phyloP scores from a whole-genome alignment of 2,797 vertebrate species.

The Bovichtus diacanthus region DNA sequence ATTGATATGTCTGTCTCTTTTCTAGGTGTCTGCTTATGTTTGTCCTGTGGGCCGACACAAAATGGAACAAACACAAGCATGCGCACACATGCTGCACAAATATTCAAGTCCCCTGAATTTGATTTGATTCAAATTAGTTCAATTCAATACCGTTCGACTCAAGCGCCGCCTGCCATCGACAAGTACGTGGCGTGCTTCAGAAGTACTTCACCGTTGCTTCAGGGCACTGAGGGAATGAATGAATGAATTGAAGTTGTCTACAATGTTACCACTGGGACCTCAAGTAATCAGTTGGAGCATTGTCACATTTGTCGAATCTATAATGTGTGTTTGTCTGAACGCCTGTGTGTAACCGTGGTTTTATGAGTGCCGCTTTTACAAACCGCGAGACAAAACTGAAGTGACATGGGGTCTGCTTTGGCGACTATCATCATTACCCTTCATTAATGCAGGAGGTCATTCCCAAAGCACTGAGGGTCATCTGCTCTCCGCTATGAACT shows the following conservation, averaged over 20 bases:
- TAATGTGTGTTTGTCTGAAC: slow-evolving; percentile 18
- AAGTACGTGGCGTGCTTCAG: slow-evolving; percentile 6
- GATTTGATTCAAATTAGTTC: slow-evolving; percentile 33
- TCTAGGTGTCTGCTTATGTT: slow-evolving; percentile 46
- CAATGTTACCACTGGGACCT: slow-evolving; percentile 37
- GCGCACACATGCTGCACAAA: slow-evolving; percentile 12
- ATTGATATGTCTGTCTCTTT: slow-evolving; percentile 49
- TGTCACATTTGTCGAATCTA: slow-evolving; percentile 55
- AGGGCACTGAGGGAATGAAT: slow-evolving; percentile 42
- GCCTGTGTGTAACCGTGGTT: not conserved
- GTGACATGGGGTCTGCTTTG: slow-evolving; percentile 48
- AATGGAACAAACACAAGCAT: slow-evolving; percentile 20
- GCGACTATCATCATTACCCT: slow-evolving; percentile 61
- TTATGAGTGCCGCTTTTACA: slow-evolving; percentile 31
- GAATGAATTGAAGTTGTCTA: slow-evolving; percentile 45
- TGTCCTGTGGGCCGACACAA: slow-evolving; percentile 25
- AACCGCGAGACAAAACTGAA: slow-evolving; percentile 19
- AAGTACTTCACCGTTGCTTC: slow-evolving; percentile 21
- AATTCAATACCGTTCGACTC: slow-evolving; percentile 18
- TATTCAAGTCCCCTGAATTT: slow-evolving; percentile 28
- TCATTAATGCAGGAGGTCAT: slow-evolving; percentile 64
- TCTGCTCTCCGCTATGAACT: slow-evolving; percentile 37
- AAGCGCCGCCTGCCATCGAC: not conserved
- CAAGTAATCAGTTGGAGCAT: slow-evolving; percentile 54
- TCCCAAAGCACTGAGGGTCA: slow-evolving; percentile 54